A percentile compares a stretch with the other conserved stretches of the same genome.
These are phyloP conservation scores for Poecilia picta DNA, from an alignment of 2,797 vertebrate genomes.

Conservation along the genomic window DNA sequence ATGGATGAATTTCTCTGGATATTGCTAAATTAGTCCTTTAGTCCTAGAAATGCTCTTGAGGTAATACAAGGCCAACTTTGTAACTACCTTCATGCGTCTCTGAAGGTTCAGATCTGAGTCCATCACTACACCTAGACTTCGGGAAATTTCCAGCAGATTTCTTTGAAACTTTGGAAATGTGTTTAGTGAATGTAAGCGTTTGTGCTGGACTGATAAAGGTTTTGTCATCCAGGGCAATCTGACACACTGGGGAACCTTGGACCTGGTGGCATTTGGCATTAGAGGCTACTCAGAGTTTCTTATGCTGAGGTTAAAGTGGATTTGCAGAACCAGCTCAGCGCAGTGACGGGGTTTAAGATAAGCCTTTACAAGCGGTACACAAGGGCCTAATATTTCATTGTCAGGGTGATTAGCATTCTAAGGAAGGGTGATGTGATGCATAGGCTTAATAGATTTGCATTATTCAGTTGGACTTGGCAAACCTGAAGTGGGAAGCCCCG, in stretches of 20 bases:
- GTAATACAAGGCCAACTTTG: too few relatives aligned
- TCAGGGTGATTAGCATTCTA: constrained; percentile 59
- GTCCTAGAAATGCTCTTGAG: too few relatives aligned
- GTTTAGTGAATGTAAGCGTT: constrained; percentile 42
- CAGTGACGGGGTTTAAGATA: constrained; percentile 32
- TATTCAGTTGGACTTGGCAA: constrained; percentile 52
- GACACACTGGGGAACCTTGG: constrained; percentile 27
- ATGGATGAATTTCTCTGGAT: too few relatives aligned
- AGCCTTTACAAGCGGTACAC: constrained; percentile 35
- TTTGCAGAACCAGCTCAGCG: constrained; percentile 25
- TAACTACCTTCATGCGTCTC: too few relatives aligned
- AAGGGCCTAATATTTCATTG: constrained; percentile 28
- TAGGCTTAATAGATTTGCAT: constrained; percentile 52
- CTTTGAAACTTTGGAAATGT: constrained; percentile 52
- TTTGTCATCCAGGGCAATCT: constrained; percentile 32
- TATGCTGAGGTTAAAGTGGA: constrained; percentile 17
- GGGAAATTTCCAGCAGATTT: constrained; percentile 16
- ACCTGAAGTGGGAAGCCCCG: constrained; percentile 46
- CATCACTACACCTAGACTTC: too few relatives aligned
- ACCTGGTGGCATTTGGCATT: constrained; percentile 15
- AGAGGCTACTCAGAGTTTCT: constrained; percentile 18
- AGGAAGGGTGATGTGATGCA: constrained; percentile 49
- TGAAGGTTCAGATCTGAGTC: too few relatives aligned
- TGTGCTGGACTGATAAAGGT: constrained; percentile 43
- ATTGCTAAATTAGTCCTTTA: too few relatives aligned